Evolutionary conservation across 2,888 invertebrate species (phyloP), one percentile per base, ranked within the genome.

Genomic region (Sesia bembeciformis): DNA sequence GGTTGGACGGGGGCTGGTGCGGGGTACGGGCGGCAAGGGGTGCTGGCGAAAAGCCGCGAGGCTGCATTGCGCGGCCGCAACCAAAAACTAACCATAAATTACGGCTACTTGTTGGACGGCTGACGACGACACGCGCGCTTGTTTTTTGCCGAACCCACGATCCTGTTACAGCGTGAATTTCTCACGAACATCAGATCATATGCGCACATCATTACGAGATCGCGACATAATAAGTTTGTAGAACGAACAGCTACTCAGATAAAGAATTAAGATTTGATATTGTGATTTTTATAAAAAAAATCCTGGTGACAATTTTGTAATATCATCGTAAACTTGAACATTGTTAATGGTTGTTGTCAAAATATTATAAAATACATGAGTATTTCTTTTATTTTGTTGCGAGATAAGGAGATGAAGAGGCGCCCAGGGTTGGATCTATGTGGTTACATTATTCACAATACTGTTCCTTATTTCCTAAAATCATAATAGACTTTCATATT

Each of bases 81-180:
- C 88, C 90, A 87, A 89, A 90, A 90, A 89, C 89, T 90, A 90
- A 90, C 89, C 90, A 90, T 90, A 89, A 90, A 90, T 90, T 90
- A 90, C 88, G 81, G 80, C 84, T 79, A 84, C 88, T 89, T 83
- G 89, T 80, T 70, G 75, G 78, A 76, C 81, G 72, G 73, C 79
- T 52, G 57, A 51, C 41, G 54, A 72, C 81, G 77, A 78, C 84
- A 85, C 86, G 87, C 85, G 84, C 84, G 87, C 84, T 73, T 64
- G 57, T 64, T 72, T 79, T 70, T 86, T 85, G 84, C 84, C 80
- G 60, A 63, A 67, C 73, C 74, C 69, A 74, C 74, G 78, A 81
- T 86, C 85, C 84, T 84, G 84, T 84, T 85, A 83, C 23, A 73
- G 74, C 77, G 82, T 76, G 78, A 81, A 84, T 81, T 84, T 85